Conservation (phyloP, 2,797 vertebrate species). For the Poliocrania exsul region DNA sequence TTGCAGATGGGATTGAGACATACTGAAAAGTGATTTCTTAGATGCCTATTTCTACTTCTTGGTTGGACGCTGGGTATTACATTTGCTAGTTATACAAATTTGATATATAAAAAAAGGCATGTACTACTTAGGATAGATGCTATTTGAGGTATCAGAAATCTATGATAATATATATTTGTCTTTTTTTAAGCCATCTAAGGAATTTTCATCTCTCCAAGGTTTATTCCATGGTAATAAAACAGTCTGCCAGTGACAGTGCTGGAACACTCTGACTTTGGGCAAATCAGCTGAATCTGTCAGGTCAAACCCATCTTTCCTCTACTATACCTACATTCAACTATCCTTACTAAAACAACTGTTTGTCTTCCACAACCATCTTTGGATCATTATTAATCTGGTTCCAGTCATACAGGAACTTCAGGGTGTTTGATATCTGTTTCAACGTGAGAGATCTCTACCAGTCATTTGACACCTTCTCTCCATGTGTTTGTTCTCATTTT, state of each 20-base stretch:
- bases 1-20: background rate
- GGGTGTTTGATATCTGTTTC: background rate
- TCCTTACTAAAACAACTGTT: background rate
- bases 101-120: background rate
- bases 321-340: background rate
- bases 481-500: background rate
- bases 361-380: background rate
- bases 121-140: background rate
- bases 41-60: background rate
- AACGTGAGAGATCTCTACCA: background rate
- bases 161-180: accelerated
- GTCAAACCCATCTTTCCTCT: background rate
- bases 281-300: background rate
- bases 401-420: background rate
- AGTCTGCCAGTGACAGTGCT: background rate
- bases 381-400: background rate
- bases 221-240: background rate
- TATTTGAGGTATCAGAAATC: background rate
- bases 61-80: background rate
- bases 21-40: background rate
- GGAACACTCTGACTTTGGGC: background rate
- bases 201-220: background rate
- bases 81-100: background rate
- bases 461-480: background rate
- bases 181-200: background rate